These are phyloP conservation scores for Copidosoma floridanum DNA, from an alignment of 1,140 invertebrate genomes.

Conservation along the genomic window DNA sequence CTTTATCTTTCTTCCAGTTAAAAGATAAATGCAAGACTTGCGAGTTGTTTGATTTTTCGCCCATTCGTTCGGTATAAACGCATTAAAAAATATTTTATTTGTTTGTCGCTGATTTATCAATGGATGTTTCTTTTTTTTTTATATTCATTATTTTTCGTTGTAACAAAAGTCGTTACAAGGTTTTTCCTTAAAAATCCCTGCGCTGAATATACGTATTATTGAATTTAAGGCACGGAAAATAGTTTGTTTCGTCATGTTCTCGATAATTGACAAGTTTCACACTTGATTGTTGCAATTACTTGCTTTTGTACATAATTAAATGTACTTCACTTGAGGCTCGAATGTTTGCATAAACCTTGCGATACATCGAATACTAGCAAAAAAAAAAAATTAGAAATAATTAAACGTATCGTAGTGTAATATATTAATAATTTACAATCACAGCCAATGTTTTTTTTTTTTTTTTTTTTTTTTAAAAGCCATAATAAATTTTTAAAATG, in stretches of 20 bases:
- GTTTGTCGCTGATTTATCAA: no score
- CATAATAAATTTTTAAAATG: no score
- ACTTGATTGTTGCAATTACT: not conserved
- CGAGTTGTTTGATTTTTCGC: no score
- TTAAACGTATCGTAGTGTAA: not conserved
- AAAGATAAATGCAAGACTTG: conserved; percentile 47
- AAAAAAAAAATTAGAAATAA: no score
- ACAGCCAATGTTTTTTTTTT: not conserved
- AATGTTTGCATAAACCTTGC: conserved; percentile 12
- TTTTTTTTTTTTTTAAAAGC: no score
- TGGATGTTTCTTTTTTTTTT: no score
- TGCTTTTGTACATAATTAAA: not conserved
- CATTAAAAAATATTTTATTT: no score
- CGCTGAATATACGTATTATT: not conserved
- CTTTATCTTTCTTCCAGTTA: conserved; percentile 22
- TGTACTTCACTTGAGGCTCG: not conserved
- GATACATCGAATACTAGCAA: conserved; percentile 12
- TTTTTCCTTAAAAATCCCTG: no score
- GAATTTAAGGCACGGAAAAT: not conserved
- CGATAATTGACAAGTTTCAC: conserved; percentile 1
- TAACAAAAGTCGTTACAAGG: no score
- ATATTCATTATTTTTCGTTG: no score
- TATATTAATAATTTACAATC: conserved; percentile 1
- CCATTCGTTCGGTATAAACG: no score
- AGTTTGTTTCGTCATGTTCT: not conserved